Evolutionary conservation across 2,888 invertebrate species (phyloP).

Genomic region (Zaprionus lineosus): DNA sequence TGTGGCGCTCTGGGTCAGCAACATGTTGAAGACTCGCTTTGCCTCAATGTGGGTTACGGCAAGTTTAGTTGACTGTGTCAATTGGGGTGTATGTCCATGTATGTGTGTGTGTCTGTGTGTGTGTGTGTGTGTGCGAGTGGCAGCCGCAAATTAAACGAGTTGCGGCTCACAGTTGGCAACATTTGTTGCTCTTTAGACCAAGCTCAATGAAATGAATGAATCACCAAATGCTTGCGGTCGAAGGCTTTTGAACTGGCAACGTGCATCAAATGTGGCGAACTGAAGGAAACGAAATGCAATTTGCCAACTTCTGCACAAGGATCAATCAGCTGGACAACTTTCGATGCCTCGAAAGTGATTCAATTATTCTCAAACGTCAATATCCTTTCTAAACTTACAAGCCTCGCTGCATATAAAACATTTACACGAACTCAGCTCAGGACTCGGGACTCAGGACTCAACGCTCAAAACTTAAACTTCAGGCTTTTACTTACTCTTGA

Average conservation of each 20-base stretch:
- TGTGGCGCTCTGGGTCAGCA: slow-evolving; percentile 66
- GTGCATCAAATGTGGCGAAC: slow-evolving; percentile 3
- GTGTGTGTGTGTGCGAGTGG: slow-evolving; percentile 14
- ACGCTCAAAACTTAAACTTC: too few relatives aligned
- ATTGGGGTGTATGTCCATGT: slow-evolving; percentile 3
- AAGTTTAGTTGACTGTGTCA: slow-evolving; percentile 62
- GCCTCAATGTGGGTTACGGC: slow-evolving; percentile 63
- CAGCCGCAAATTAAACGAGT: slow-evolving; percentile 75
- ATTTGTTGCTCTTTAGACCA: slow-evolving; percentile 62
- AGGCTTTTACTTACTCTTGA: too few relatives aligned
- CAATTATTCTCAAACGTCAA: too few relatives aligned
- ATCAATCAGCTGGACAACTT: too few relatives aligned
- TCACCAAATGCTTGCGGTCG: slow-evolving; percentile 48
- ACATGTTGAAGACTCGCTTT: slow-evolving; percentile 61
- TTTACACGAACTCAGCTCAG: too few relatives aligned
- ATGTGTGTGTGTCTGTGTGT: not conserved
- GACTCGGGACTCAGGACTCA: too few relatives aligned
- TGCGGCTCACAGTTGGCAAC: slow-evolving; percentile 67
- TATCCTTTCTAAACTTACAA: too few relatives aligned
- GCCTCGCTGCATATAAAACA: too few relatives aligned
- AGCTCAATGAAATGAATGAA: slow-evolving; percentile 41
- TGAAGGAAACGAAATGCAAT: slow-evolving; percentile 4
- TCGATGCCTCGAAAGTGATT: too few relatives aligned
- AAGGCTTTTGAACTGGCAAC: slow-evolving; percentile 25
- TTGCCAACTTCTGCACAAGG: too few relatives aligned